Percentiles rank a stretch among this genome's conserved stretches.
These are phyloP conservation scores for Florisuga fusca DNA, from an alignment of 2,797 vertebrate genomes.

Conservation along the genomic window DNA sequence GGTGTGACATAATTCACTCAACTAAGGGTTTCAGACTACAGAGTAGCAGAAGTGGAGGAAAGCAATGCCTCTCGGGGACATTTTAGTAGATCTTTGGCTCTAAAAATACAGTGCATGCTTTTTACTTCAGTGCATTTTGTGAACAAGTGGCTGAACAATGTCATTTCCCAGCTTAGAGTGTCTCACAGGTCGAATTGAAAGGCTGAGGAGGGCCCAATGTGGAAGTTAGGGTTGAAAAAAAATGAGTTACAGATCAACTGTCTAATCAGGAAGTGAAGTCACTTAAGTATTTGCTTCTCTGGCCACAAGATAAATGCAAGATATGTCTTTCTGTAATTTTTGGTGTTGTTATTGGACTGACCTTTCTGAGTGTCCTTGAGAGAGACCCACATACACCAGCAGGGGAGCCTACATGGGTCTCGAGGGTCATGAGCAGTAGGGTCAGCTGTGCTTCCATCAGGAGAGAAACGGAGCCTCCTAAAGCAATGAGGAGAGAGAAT, in stretches of 20 bases:
- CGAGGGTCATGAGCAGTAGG: not conserved
- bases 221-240: not conserved
- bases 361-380: not conserved
- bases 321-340: not conserved
- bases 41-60: conserved; percentile 27
- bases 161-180: not conserved
- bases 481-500: conserved; percentile 33
- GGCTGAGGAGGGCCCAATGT: not conserved
- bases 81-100: not conserved
- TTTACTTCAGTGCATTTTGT: not conserved
- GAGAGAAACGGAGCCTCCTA: conserved; percentile 21
- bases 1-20: conserved; percentile 55
- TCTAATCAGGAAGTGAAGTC: not conserved
- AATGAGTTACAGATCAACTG: not conserved
- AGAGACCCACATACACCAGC: not conserved
- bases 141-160: not conserved
- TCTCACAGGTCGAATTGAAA: not conserved
- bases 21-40: conserved; percentile 19
- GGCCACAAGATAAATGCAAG: not conserved
- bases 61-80: conserved; percentile 17
- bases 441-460: not conserved
- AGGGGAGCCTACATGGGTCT: not conserved
- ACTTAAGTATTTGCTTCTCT: not conserved
- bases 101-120: not conserved
- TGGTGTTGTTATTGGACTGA: not conserved